Base-by-base conservation (phyloP, 2,888 invertebrate genomes). In the Dryomyza anilis region DNA sequence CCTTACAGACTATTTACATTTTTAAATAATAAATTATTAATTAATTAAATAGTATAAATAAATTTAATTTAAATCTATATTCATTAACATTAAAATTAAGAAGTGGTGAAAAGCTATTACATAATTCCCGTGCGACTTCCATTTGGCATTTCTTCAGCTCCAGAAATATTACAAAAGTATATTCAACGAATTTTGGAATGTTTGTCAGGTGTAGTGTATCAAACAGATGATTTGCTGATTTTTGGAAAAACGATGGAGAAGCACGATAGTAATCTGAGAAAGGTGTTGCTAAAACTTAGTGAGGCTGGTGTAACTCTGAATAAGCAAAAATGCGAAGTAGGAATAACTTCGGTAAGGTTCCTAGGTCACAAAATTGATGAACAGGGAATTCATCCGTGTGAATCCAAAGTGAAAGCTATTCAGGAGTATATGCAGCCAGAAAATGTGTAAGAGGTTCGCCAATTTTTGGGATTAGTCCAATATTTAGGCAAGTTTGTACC, bases 321-420 rank as follows among this genome's bases (percentile, higher is more conserved):
- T 12, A 61, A 50, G 25, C 21, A 53, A 8, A 66, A 66, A 14
- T 63, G 63, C 53, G 57, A 55, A 7, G 33, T 57, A 16, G 57
- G 64, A 1, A 33, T 52, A 7, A 63, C 27, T 43, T 64, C 64
- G 2, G n/a, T 56, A 5, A 64, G 55, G 10, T 64, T 67, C 45
- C 64, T 64, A 2, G 66, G 57, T 39, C 66, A 64, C 43, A 59
- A 46, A 56, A 63, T 60, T 12, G 60, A 66, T 25, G 46, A 55
- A 50, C n/a, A 64, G n/a, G 63, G 63, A 2, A 53, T 63, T 27
- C 60, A 61, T 12, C 56, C 50, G n/a, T 56, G 57, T 19, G 25
- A 46, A 50, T 64, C 50, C 1, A 67, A 67, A 45, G 63, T 61
- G 23, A 63, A 61, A 63, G 23, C 56, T 8, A 59, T 63, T 21